Base-by-base conservation (phyloP, 2,888 invertebrate species). In the Rambutsinella grinnellia region DNA sequence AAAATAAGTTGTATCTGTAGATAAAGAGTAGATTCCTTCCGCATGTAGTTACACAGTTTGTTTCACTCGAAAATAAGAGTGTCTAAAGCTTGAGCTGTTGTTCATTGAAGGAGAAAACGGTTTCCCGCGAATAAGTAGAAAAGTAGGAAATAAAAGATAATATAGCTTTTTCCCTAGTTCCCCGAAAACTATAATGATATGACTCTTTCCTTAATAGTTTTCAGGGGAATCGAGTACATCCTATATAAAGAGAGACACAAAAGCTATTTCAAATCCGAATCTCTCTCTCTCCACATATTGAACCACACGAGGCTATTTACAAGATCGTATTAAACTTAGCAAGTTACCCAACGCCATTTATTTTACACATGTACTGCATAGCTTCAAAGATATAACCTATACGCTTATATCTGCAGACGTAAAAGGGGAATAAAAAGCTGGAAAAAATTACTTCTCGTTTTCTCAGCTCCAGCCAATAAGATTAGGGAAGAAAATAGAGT, bases 401-500 rank as follows among this genome's bases (percentile, higher is more conserved):
- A n/a, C n/a, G n/a, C n/a, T n/a, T n/a, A n/a, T n/a, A n/a, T n/a
- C n/a, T n/a, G n/a, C 53, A 53, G 47, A 78, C 58, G 61, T 56
- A 71, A 70, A 69, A 66, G 49, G 51, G 71, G 63, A 77, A 63
- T 58, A 70, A 53, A 57, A 68, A 62, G 57, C 46, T 54, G 61
- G 56, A 82, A 76, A 36, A 82, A 80, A 82, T 79, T 80, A 79
- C 80, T 79, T 79, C 80, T 80, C 80, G 78, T 79, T 82, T 80
- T 78, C 81, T 79, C 74, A 71, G 78, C n/a, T 60, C 54, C 70
- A 80, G 79, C 79, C 83, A 81, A 83, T 83, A 83, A 83, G 83
- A 83, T 81, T 79, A 81, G 78, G 78, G 71, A 81, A 76, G 79
- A 79, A 83, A 83, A 82, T 82, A 83, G 81, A 82, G 82, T 83